These are phyloP conservation scores for Rattus norvegicus DNA, from an alignment of 2,113 vertebrate genomes.

Conservation along the genomic window DNA sequence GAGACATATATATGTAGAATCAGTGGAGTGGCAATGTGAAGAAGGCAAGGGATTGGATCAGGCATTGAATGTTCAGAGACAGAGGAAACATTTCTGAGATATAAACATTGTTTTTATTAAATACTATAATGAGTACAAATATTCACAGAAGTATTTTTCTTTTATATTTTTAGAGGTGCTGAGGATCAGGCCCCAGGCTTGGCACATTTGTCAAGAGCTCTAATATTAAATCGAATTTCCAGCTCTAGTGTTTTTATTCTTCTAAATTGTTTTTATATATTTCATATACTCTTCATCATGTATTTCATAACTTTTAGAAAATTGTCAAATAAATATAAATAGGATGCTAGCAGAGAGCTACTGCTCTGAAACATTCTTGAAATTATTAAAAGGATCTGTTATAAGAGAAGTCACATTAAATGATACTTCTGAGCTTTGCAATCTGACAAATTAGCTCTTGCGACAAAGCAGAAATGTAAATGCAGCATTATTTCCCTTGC, in stretches of 20 bases:
- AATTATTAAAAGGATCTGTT: constrained; percentile 38
- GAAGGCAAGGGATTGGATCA: neutral
- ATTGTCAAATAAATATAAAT: constrained; percentile 19
- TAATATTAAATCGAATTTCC: neutral
- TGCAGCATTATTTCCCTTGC: neutral
- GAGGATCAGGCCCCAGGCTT: neutral
- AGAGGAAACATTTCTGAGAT: neutral
- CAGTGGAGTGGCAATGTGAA: neutral
- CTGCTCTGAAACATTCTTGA: neutral
- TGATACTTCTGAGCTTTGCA: neutral
- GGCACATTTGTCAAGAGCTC: neutral
- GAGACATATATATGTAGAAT: neutral
- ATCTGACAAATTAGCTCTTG: constrained; percentile 34
- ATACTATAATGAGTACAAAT: neutral
- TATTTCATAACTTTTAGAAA: constrained; percentile 8
- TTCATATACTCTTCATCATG: neutral
- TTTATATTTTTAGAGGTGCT: neutral
- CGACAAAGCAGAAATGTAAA: constrained; percentile 53
- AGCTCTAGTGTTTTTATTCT: neutral
- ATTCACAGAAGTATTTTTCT: neutral
- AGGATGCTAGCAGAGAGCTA: neutral
- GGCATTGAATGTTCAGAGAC: neutral
- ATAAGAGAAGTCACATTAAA: constrained; percentile 38
- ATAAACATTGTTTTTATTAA: neutral
- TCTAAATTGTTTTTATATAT: neutral